Evolutionary conservation across 2,888 invertebrate species (phyloP).

Genomic region (Microplitis deprimator): DNA sequence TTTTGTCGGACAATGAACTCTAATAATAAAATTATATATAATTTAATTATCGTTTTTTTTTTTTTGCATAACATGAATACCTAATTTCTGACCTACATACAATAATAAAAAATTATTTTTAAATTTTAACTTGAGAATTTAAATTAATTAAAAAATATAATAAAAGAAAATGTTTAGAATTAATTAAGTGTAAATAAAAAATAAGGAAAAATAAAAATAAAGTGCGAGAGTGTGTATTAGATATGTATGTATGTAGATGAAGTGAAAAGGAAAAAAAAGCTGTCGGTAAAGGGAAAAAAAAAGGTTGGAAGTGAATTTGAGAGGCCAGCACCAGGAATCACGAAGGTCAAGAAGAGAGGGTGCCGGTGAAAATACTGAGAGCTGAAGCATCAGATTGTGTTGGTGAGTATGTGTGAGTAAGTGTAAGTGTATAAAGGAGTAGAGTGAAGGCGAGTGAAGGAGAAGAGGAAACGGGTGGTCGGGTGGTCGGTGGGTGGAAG

Average conservation of each 20-base stretch:
- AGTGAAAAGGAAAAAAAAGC: constrained; percentile 1
- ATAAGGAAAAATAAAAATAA: not conserved
- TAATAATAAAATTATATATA: not conserved
- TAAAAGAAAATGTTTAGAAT: not conserved
- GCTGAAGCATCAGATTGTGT: constrained; percentile 34
- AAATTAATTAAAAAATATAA: not conserved
- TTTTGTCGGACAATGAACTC: not conserved
- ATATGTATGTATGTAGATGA: not conserved
- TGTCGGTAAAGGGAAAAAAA: constrained; percentile 13
- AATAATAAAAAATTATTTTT: not conserved
- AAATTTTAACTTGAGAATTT: not conserved
- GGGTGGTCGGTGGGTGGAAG: constrained; percentile 49
- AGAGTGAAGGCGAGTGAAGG: constrained; percentile 41
- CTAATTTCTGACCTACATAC: not conserved
- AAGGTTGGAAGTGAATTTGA: constrained; percentile 61
- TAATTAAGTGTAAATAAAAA: not conserved
- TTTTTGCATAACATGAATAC: not conserved
- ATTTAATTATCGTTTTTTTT: constrained; percentile 30
- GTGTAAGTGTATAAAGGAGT: constrained; percentile 25
- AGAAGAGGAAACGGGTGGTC: constrained; percentile 41
- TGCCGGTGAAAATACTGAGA: constrained; percentile 40
- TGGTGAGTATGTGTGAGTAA: constrained; percentile 13
- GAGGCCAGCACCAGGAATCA: constrained; percentile 62
- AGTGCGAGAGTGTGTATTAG: not conserved
- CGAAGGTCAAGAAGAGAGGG: constrained; percentile 52